Evolutionary conservation across 2,797 vertebrate genomes (phyloP).

Genomic region (Menidia menidia): DNA sequence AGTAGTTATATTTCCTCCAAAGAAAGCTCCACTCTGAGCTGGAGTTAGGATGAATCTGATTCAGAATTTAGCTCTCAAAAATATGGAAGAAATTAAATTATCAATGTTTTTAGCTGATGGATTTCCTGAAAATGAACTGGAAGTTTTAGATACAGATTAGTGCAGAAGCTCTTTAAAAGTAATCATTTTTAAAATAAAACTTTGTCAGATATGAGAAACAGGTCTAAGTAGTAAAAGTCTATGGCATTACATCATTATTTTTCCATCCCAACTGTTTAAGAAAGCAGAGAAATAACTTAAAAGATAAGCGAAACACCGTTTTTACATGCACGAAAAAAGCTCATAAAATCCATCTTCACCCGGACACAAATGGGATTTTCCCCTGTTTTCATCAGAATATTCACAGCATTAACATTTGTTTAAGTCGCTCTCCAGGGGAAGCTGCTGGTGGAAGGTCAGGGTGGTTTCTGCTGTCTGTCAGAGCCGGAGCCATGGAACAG

Average conservation of each 20-base stretch:
- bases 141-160: not conserved
- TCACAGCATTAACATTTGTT: conserved; percentile 74
- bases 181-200: conserved; percentile 8
- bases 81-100: conserved; percentile 4
- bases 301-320: not conserved
- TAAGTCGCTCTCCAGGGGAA: conserved; percentile 64
- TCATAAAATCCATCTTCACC: conserved; percentile 1
- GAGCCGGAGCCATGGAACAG: conserved; percentile 45
- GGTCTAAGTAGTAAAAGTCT: no score
- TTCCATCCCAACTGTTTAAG: conserved; percentile 4
- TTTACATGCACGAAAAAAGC: conserved; percentile 19
- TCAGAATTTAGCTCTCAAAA: not conserved
- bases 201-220: not conserved
- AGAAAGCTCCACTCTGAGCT: no score
- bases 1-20: no score
- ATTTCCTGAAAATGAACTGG: conserved; percentile 6
- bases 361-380: conserved; percentile 35
- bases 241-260: conserved; percentile 3
- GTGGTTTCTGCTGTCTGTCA: conserved; percentile 65
- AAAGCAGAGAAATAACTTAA: conserved; percentile 9
- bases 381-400: conserved; percentile 56
- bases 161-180: not conserved
- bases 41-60: not conserved
- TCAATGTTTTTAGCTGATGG: not conserved
- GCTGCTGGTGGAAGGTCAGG: conserved; percentile 60